Evolutionary conservation across 2,888 invertebrate species (phyloP).

Genomic region (Pogonocherus hispidulus): DNA sequence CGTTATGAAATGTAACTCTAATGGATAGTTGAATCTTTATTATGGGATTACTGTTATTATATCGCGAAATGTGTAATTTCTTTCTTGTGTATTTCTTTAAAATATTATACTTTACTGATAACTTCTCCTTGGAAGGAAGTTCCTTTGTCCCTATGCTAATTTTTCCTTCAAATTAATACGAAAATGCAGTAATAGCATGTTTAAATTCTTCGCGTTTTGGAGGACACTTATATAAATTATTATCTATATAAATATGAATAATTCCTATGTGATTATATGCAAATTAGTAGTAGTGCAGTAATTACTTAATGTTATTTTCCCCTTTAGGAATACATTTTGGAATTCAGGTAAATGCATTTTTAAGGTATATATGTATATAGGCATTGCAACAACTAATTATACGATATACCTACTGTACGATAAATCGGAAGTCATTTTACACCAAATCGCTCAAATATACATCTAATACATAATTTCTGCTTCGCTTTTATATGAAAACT

Average conservation of each 20-base stretch:
- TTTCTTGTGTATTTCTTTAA: conserved; percentile 41
- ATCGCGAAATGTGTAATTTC: conserved; percentile 39
- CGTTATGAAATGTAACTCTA: conserved; percentile 44
- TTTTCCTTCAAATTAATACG: conserved; percentile 13
- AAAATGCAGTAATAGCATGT: conserved; percentile 1
- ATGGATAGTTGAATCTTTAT: conserved; percentile 47
- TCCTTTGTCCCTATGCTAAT: conserved; percentile 43
- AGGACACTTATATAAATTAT: not conserved
- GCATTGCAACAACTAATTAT: no score
- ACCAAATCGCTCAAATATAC: no score
- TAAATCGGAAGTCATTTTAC: no score
- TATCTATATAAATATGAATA: not conserved
- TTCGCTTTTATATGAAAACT: no score
- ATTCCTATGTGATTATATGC: not conserved
- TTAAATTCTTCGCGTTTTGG: not conserved
- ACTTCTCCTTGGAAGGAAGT: conserved; percentile 35
- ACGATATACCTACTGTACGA: no score
- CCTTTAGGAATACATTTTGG: not conserved
- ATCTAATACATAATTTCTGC: no score
- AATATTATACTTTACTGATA: conserved; percentile 35
- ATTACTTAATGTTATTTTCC: not conserved
- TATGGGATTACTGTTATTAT: conserved; percentile 46
- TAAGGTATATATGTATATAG: no score
- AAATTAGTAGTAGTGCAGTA: not conserved
- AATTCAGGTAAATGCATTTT: not conserved